phyloP scores from a whole-genome alignment of 2,113 vertebrate species.

The Aphelocoma coerulescens region DNA sequence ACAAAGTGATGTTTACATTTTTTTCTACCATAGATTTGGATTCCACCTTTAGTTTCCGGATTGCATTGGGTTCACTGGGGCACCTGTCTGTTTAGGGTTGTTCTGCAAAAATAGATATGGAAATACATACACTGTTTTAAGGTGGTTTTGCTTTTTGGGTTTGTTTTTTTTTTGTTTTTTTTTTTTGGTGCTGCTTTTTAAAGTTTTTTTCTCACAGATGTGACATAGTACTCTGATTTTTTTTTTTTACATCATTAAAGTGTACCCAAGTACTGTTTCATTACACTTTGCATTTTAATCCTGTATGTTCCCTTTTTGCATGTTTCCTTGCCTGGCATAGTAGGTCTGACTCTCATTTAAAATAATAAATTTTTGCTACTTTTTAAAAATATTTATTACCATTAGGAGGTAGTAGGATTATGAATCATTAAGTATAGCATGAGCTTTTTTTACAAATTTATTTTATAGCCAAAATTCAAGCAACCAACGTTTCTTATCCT shows the following conservation, averaged over 20 bases:
- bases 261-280: neutral
- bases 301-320: neutral
- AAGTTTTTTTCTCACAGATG: rapidly evolving
- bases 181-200: neutral
- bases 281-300: neutral
- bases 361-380: neutral
- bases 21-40: neutral
- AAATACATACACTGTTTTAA: neutral
- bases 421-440: neutral
- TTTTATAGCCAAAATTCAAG: neutral
- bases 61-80: neutral
- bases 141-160: neutral
- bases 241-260: neutral
- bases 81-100: neutral
- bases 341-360: neutral
- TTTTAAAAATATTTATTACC: neutral
- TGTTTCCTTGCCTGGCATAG: neutral
- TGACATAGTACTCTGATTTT: neutral
- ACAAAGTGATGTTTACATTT: neutral
- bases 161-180: neutral
- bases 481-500: neutral
- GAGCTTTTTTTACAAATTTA: neutral
- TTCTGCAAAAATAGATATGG: neutral
- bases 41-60: neutral
- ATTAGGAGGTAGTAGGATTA: neutral